phyloP scores from a whole-genome alignment of 2,797 vertebrate species.

The Phaenicophaeus curvirostris region DNA sequence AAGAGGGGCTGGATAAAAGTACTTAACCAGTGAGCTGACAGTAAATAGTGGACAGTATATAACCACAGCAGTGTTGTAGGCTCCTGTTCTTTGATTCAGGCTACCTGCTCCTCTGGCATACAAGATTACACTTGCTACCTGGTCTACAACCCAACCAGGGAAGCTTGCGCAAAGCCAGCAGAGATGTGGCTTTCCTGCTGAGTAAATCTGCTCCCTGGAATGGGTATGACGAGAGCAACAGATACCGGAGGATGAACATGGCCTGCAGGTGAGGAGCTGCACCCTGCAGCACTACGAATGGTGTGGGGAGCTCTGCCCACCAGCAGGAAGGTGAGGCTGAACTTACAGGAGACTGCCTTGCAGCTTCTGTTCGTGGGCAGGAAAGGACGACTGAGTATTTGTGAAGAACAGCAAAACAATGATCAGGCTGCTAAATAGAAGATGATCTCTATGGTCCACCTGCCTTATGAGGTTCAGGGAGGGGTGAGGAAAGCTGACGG shows the following conservation, averaged over 20 bases:
- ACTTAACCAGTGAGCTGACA: neutral
- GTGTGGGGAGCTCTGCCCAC: neutral
- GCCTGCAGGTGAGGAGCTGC: neutral
- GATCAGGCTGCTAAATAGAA: neutral
- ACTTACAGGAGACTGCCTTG: accelerated
- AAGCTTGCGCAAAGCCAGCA: neutral
- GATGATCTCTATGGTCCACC: accelerated
- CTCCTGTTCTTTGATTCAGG: neutral
- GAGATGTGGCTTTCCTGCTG: neutral
- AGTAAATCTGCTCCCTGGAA: neutral
- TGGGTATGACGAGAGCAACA: neutral
- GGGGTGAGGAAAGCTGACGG: neutral
- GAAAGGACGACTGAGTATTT: neutral
- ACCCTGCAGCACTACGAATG: neutral
- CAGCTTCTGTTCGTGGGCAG: neutral
- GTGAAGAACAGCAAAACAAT: neutral
- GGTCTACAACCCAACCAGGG: neutral
- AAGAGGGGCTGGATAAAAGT: neutral
- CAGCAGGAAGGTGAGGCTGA: neutral
- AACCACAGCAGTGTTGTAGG: neutral
- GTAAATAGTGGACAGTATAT: neutral
- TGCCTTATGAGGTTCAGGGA: neutral
- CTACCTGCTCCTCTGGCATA: neutral
- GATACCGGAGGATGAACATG: neutral
- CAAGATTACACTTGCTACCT: neutral